Percentiles rank a stretch among this genome's conserved stretches.
Evolutionary conservation across 1,140 invertebrate genomes (phyloP).

Genomic region (Drosophila auraria): DNA sequence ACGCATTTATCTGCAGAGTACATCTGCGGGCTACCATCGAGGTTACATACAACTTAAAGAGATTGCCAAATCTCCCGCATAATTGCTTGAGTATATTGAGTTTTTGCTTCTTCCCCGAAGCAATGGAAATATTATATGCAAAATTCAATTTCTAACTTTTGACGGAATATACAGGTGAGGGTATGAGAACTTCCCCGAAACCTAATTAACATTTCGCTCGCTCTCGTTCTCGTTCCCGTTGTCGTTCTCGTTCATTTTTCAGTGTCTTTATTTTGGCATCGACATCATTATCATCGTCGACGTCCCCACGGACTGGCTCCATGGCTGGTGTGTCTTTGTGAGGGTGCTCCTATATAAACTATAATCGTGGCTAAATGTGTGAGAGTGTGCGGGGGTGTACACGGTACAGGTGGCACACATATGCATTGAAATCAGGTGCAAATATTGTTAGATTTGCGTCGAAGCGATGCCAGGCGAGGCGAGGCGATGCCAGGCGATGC

Average conservation of each 20-base stretch:
- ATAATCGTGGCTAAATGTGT: slow-evolving; percentile 35
- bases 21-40: not conserved
- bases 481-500: slow-evolving; percentile 20
- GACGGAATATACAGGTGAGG: slow-evolving; percentile 20
- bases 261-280: slow-evolving; percentile 48
- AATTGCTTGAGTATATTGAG: slow-evolving; percentile 16
- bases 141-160: slow-evolving; percentile 8
- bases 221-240: not conserved
- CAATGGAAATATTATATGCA: slow-evolving; percentile 4
- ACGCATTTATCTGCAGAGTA: not conserved
- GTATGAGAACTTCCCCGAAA: slow-evolving; percentile 16
- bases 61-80: not conserved
- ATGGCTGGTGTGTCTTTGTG: slow-evolving; percentile 31
- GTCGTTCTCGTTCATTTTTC: slow-evolving; percentile 19
- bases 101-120: not conserved
- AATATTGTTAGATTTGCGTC: slow-evolving; percentile 76
- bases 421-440: slow-evolving; percentile 72
- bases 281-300: slow-evolving; percentile 48
- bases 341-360: slow-evolving; percentile 32
- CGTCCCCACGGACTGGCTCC: slow-evolving; percentile 33
- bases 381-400: slow-evolving; percentile 22
- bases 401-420: slow-evolving; percentile 4
- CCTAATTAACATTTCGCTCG: slow-evolving; percentile 40
- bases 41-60: not conserved
- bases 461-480: slow-evolving; percentile 10